Evolutionary conservation across 2,113 vertebrate species (phyloP), one percentile per base, ranked within the genome.

Genomic region (Calcarius ornatus): DNA sequence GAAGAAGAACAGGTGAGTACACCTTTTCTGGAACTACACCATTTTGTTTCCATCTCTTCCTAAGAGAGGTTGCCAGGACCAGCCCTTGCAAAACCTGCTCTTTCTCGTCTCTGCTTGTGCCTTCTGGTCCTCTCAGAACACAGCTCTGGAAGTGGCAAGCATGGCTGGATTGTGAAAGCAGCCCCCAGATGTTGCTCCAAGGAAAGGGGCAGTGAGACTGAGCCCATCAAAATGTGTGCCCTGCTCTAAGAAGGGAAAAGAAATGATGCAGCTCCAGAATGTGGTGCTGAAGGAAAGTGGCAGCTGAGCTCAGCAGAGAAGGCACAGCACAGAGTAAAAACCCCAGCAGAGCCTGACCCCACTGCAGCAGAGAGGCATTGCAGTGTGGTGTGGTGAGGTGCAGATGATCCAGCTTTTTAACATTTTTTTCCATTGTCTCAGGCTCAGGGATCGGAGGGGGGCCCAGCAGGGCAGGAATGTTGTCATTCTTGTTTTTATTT

Each of bases 131-230:
- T 48, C 30, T 65, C 30, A 75, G 35, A 48, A 48, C 12, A 8
- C 24, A 35, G 24, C 60, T 75, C 43, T 48, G 50, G n/a, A n/a
- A 30, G 35, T 2, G 6, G 15, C 35, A 75, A 35, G 48, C 35
- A 24, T 1, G 2, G 31, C 3, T 48, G 70, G 51, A 12, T 21
- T 40, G 20, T 2, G 16, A 65, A 48, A 2, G 5, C 3, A 9
- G 30, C 35, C 51, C 42, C 0, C 0, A 24, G 30, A 48, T 11
- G 10, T 9, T 45, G 20, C 19, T n/a, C 30, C 1, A 1, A 16
- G 70, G 16, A 85, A 65, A 75, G 42, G 8, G 12, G 4, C 15
- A 65, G 28, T 0, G 1, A 47, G 30, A 56, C 8, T 0, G 0
- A 48, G 42, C 19, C 35, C 30, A 75, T 16, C 19, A 48, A 19